Conservation (phyloP, 1,140 invertebrate species). For the Mylabris phalerata region DNA sequence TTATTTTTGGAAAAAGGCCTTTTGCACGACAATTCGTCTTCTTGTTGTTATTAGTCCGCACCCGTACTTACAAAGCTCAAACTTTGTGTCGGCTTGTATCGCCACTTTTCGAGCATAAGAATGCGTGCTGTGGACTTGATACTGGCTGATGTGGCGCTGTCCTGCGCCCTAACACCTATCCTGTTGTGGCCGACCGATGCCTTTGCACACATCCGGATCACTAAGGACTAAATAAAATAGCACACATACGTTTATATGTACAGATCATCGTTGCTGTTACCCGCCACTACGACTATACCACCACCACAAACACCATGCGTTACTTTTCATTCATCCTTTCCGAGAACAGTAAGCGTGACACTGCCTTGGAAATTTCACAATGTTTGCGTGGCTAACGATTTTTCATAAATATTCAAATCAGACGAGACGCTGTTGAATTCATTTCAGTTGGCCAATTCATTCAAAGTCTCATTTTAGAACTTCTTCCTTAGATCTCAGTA, state of each 20-base stretch:
- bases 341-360: neutral
- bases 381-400: neutral
- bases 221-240: too few relatives aligned
- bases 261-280: too few relatives aligned
- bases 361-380: neutral
- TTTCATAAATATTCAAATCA: neutral
- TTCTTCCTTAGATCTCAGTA: too few relatives aligned
- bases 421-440: neutral
- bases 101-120: conserved; percentile 18
- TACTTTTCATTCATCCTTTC: too few relatives aligned
- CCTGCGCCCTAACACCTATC: conserved; percentile 3
- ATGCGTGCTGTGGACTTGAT: conserved; percentile 15
- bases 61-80: conserved; percentile 27
- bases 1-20: neutral
- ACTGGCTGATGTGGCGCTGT: conserved; percentile 10
- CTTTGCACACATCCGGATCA: neutral
- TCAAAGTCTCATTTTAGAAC: too few relatives aligned
- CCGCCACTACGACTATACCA: neutral
- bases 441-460: neutral
- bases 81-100: conserved; percentile 18
- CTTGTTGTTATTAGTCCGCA: conserved; percentile 24
- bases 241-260: too few relatives aligned
- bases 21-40: conserved; percentile 18
- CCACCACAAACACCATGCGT: too few relatives aligned
- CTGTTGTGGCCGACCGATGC: neutral